Evolutionary conservation across 2,888 invertebrate species (phyloP), one percentile per base, ranked within the genome.

Genomic region (Pollenia griseotomentosa): DNA sequence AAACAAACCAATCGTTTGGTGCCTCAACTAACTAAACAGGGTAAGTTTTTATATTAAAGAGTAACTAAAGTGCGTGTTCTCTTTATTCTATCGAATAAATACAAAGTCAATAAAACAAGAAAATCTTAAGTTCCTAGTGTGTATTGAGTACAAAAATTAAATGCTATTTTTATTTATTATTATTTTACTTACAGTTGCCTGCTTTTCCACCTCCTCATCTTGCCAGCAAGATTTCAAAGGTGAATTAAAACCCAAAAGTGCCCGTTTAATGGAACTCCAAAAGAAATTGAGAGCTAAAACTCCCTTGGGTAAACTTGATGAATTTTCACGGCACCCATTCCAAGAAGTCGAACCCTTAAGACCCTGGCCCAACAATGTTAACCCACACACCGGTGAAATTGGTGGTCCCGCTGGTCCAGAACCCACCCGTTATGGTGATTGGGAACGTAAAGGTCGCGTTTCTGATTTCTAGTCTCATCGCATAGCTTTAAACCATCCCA

Each of bases 361-460:
- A 89, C 95, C 97, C 2, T 98, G 96, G 95, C 98, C 99, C 14
- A 95, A 98, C 91, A 96, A 97, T 91, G 96, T 95, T 1, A 99
- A 99, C 94, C 99, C 99, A 7, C 91, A 95, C 83, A 99, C 99
- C 8, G 99, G 99, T 12, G 99, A 99, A 95, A 94, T 98, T 82
- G 98, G 98, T 53, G 99, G 99, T 0, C 99, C 99, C 0, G 94
- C 95, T 90, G 99, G 99, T 8, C 99, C 99, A 0, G 99, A 99
- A 94, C 99, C 99, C 10, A 99, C 99, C 12, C 95, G 99, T 89
- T 99, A 98, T 94, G 99, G 99, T 2, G 99, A 99, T 94, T 99
- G 99, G 99, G 99, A 99, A 93, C 95, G 99, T 89, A 99, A 99
- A 92, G 99, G 99, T 85, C 95, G 99, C 92, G 98, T 98, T 55